Percentiles rank a stretch among this genome's conserved stretches.
These are phyloP conservation scores for Decapterus maruadsi DNA, from an alignment of 2,797 vertebrate species.

Conservation along the genomic window DNA sequence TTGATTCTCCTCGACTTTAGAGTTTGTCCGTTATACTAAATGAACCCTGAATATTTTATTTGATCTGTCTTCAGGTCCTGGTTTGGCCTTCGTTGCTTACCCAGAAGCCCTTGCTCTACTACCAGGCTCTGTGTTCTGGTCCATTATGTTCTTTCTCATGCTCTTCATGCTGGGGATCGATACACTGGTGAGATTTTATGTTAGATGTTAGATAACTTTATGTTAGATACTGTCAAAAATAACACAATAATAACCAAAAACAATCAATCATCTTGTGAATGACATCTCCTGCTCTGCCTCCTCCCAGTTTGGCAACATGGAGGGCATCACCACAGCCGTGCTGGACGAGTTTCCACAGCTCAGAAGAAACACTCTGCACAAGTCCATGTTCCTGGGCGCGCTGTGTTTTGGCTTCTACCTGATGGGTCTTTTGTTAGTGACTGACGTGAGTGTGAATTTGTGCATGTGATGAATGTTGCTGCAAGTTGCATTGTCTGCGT, in stretches of 20 bases:
- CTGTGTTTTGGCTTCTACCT: conserved; percentile 88
- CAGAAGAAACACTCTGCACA: conserved; percentile 75
- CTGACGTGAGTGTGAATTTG: conserved; percentile 79
- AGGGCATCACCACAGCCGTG: conserved; percentile 89
- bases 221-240: background rate
- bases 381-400: conserved; percentile 79
- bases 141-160: conserved; percentile 91
- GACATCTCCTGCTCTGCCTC: conserved; percentile 23
- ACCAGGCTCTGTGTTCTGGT: conserved; percentile 89
- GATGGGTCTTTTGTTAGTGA: conserved; percentile 87
- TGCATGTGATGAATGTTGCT: background rate
- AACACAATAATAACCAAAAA: background rate
- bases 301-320: conserved; percentile 90
- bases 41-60: background rate
- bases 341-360: conserved; percentile 88
- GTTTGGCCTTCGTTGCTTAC: conserved; percentile 90
- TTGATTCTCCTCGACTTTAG: background rate
- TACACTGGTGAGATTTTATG: conserved; percentile 82
- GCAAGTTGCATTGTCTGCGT: conserved; percentile 1
- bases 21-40: background rate
- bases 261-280: background rate
- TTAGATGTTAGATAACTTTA: too few relatives aligned
- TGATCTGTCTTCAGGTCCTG: conserved; percentile 82
- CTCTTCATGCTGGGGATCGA: conserved; percentile 89
- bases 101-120: conserved; percentile 90